A percentile compares a stretch with the other conserved stretches of the same genome.
phyloP scores from a whole-genome alignment of 2,797 vertebrate genomes.

The Apogon hyalosoma region DNA sequence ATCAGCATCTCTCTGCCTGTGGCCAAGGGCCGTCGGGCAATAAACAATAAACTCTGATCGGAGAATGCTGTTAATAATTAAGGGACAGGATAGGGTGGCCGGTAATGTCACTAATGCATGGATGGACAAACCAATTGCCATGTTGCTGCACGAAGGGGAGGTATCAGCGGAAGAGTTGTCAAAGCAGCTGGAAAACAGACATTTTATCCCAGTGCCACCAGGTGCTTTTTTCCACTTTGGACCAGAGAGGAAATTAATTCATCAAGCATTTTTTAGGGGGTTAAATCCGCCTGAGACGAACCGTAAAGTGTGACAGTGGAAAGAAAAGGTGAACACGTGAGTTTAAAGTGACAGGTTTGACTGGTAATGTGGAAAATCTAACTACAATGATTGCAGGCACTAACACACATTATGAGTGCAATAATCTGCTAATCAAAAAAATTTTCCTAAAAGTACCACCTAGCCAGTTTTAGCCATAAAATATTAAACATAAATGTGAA shows the following conservation, averaged over 20 bases:
- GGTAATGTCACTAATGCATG: conserved; percentile 79
- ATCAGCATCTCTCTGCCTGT: conserved; percentile 55
- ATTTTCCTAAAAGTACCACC: not conserved
- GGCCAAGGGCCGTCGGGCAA: conserved; percentile 67
- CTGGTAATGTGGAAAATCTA: conserved; percentile 33
- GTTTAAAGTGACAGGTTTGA: conserved; percentile 21
- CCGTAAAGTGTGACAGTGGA: conserved; percentile 40
- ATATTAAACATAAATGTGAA: conserved; percentile 22
- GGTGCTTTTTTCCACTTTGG: conserved; percentile 68
- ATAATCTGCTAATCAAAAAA: not conserved
- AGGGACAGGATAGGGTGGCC: conserved; percentile 81
- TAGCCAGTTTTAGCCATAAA: too few relatives aligned
- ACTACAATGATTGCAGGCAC: conserved; percentile 24
- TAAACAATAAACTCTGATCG: conserved; percentile 85
- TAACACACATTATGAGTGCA: conserved; percentile 9
- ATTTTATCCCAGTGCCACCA: conserved; percentile 70
- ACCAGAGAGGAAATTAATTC: conserved; percentile 31
- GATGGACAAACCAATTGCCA: conserved; percentile 71
- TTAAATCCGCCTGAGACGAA: conserved; percentile 25
- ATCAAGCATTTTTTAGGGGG: conserved; percentile 6
- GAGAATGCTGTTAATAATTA: conserved; percentile 85
- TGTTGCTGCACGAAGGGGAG: conserved; percentile 66
- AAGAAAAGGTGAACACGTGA: conserved; percentile 51
- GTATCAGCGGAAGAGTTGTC: conserved; percentile 74
- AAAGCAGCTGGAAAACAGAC: conserved; percentile 76